Evolutionary conservation across 2,888 invertebrate species (phyloP).

Genomic region (Tanaodytes sp.): DNA sequence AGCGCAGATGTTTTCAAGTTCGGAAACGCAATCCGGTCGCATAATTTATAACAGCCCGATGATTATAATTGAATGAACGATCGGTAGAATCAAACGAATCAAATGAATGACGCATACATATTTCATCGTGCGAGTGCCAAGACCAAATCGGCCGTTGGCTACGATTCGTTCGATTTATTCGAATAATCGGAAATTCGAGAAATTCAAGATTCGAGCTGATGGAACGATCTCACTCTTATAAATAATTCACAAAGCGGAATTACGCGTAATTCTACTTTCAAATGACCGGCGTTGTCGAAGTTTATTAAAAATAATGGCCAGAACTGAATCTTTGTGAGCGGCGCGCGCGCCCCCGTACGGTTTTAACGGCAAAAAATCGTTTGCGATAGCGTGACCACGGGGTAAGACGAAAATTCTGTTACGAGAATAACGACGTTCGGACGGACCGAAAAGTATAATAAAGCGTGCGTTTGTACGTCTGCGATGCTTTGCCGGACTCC

Average conservation of each 20-base stretch:
- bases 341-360: too few relatives aligned
- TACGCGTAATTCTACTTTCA: conserved; percentile 38
- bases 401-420: conserved; percentile 33
- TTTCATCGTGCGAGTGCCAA: too few relatives aligned
- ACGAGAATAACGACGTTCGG: conserved; percentile 37
- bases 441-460: conserved; percentile 34
- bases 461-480: conserved; percentile 32
- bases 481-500: conserved; percentile 18
- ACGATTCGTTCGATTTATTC: too few relatives aligned
- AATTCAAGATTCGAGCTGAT: neutral
- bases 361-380: too few relatives aligned
- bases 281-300: conserved; percentile 29
- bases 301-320: conserved; percentile 40
- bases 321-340: conserved; percentile 27
- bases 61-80: too few relatives aligned
- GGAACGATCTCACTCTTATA: conserved; percentile 32
- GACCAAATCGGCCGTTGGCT: too few relatives aligned
- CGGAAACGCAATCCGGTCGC: too few relatives aligned
- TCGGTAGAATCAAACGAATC: too few relatives aligned
- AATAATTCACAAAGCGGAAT: conserved; percentile 45
- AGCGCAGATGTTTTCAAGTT: too few relatives aligned
- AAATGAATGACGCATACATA: too few relatives aligned
- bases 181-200: conserved; percentile 10
- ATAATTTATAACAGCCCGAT: too few relatives aligned
- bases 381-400: too few relatives aligned